Evolutionary conservation across 1,140 invertebrate species (phyloP).

Genomic region (Drosophila ogumai): DNA sequence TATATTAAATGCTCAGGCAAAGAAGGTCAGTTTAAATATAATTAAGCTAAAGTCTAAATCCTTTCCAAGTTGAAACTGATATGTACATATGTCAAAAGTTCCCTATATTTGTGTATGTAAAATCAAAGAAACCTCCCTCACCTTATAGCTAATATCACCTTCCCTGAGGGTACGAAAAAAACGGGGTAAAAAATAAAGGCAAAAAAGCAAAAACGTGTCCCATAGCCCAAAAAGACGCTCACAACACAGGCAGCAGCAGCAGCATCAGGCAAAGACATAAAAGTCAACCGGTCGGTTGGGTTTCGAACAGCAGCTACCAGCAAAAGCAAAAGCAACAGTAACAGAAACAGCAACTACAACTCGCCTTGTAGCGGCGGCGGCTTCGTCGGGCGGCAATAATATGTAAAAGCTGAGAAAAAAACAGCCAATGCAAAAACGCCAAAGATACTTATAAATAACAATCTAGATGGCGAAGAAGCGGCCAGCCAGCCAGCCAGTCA

Average conservation of each 20-base stretch:
- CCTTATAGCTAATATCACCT: neutral
- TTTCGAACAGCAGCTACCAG: slow-evolving; percentile 56
- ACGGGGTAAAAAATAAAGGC: slow-evolving; percentile 38
- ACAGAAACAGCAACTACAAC: slow-evolving; percentile 41
- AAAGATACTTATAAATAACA: slow-evolving; percentile 65
- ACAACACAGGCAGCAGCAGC: slow-evolving; percentile 24
- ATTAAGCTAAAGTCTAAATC: too few relatives aligned
- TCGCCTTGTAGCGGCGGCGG: slow-evolving; percentile 8
- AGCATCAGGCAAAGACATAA: slow-evolving; percentile 70
- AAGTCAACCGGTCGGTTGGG: slow-evolving; percentile 79
- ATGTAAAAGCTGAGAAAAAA: slow-evolving; percentile 62
- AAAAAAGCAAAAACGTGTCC: slow-evolving; percentile 46
- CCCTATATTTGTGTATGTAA: too few relatives aligned
- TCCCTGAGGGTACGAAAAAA: slow-evolving; percentile 1
- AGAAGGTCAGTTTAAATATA: too few relatives aligned
- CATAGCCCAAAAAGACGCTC: slow-evolving; percentile 55
- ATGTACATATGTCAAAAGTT: too few relatives aligned
- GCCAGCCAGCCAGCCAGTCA: neutral
- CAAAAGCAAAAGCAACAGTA: slow-evolving; percentile 32
- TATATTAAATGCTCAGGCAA: too few relatives aligned
- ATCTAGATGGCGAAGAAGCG: slow-evolving; percentile 45
- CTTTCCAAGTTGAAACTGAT: too few relatives aligned
- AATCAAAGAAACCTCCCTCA: too few relatives aligned
- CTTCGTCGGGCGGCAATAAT: slow-evolving; percentile 48
- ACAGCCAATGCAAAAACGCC: slow-evolving; percentile 20